Base-by-base conservation (phyloP, 2,113 vertebrate genomes). In the Calyptomena viridis region DNA sequence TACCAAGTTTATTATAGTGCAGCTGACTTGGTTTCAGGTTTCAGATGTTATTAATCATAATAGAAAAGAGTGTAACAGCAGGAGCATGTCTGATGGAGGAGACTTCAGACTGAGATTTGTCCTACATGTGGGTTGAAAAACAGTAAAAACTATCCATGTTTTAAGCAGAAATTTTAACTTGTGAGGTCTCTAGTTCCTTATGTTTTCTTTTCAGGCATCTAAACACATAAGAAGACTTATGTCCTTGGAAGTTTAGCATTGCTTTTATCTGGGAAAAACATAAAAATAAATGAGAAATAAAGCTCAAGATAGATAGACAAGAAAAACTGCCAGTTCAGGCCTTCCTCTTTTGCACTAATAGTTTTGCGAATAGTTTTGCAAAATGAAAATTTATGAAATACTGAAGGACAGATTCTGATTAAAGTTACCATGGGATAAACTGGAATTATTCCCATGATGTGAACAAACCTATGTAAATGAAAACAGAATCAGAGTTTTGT, bases 41-140 rank as follows among this genome's bases (percentile, higher is more conserved):
- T 95, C 96, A 97, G 96, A 96, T 8, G 0, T 95, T 97, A 95
- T 96, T 96, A 97, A 96, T 97, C 96, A 94, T 95, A 95, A 79
- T 37, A 79, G 60, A 93, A 93, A 86, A 89, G 89, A 84, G 71
- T 87, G 93, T 91, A 97, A 92, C 91, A 87, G 94, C 87, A 90
- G 87, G 94, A 93, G 77, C 68, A 86, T 46, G 77, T 91, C 55
- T 95, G 81, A 79, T 40, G 68, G 85, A 97, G 91, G 87, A 95
- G 91, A 91, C 53, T 92, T 96, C 91, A 94, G 86, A 91, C 80
- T 89, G 74, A 87, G 82, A 92, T 88, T 84, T 3, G 39, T 81
- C 53, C 67, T 85, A 66, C 15, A 76, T 76, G 11, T 87, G 89
- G 46, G 60, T 25, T 64, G 50, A 91, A 94, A 88, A 93, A 5